Evolutionary conservation across 1,140 invertebrate species (phyloP), one percentile per base, ranked within the genome.

Genomic region (Sweltsa coloradensis): DNA sequence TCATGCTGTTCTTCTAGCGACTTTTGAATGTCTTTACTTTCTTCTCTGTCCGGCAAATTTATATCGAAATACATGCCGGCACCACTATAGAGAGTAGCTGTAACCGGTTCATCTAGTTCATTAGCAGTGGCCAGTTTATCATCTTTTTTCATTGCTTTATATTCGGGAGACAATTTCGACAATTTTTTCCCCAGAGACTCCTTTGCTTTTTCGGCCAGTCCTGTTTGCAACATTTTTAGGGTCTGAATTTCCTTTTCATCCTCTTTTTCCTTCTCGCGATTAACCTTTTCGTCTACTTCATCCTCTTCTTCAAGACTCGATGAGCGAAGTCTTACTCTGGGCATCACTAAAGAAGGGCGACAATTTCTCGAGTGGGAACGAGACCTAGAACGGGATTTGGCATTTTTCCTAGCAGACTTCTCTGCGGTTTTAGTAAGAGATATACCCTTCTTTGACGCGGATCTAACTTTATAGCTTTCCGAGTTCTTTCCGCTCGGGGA

Each of bases 191-290:
- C 47, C 16, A 49, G 22, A 37, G 49, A 51, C 41, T 59, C 56
- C 45, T 58, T 59, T 5, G 56, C 57, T 45, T 57, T 60, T 14
- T 57, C 58, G 23, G 57, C 55, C 22, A 59, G 26, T 34, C 53
- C 57, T 31, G 49, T 54, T 43, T 59, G 52, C 18, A 59, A 50
- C 27, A 53, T 45, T 27, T 53, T 53, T 16, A 59, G 42, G 3
- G 52, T 49, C 16, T 55, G 49, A 29, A 56, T 39, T 19, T 57
- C 55, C 26, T 55, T 55, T 21, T 56, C 55, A 18, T 47, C 51
- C 40, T 56, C 56, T 24, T 37, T 50, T 26, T 50, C 41, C 45
- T 50, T 50, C 29, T 44, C 48, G 24, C 40, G 37, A 7, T 22
- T 19, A 45, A 44, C 48, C 4, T 47, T 47, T 16, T 34, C 42